Evolutionary conservation across 2,797 vertebrate genomes (phyloP), one percentile per base, ranked within the genome.

Genomic region (Myotis daubentonii): DNA sequence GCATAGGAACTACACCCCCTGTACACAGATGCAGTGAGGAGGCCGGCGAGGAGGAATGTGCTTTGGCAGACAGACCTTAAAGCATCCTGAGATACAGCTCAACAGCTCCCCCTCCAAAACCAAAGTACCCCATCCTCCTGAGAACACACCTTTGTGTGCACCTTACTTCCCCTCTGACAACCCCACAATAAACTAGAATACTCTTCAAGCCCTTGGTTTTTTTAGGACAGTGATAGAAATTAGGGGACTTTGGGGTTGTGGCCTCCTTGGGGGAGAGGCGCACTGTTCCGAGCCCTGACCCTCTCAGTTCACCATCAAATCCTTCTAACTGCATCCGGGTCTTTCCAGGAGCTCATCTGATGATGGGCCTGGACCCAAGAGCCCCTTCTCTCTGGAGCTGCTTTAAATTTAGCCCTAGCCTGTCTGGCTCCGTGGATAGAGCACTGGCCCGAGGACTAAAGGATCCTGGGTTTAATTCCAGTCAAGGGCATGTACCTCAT

Each of bases 261-360:
- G 38, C 62, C 41, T 81, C 55, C 17, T 49, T 0, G 5, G 55
- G 5, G 70, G 38, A 25, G 15, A 62, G n/a, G n/a, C 9, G 51
- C 19, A 2, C 51, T 2, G 13, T 20, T 11, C n/a, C 0, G 2
- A 36, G 36, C 38, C 49, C 44, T 1, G 0, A 11, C 5, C 41
- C 79, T 53, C 53, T 16, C 3, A 33, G 79, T 6, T 62, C 44
- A 22, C 49, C 76, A 65, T 36, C 25, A 88, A 44, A 20, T 44
- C n/a, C 82, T 80, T 38, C 51, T 33, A 13, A 33, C 20, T 15
- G 51, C 44, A 17, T 7, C 38, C 36, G 17, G 2, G 33, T 9
- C 2, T 0, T 11, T 5, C 87, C 38, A 22, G 47, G 30, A 55
- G 53, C 28, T 47, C 22, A 23, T 36, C 36, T 11, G 36, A 9